Evolutionary conservation across 2,113 vertebrate genomes (phyloP).

Genomic region (Rhynchomys soricoides): DNA sequence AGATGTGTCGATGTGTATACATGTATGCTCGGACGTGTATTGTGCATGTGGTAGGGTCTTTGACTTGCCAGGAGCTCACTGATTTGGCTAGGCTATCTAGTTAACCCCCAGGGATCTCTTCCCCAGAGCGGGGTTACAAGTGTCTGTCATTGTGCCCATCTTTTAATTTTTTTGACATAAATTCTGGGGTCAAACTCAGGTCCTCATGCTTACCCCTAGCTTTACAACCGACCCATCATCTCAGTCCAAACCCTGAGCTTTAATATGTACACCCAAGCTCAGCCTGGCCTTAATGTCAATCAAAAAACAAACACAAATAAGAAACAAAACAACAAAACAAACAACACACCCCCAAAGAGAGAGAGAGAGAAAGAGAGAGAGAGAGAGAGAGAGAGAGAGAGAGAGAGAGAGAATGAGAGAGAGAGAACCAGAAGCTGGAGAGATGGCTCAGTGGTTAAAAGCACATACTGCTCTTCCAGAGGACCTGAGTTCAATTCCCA

Average conservation of each 20-base stretch:
- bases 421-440: background rate
- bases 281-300: background rate
- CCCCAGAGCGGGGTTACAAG: background rate
- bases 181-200: background rate
- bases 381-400: no score
- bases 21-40: background rate
- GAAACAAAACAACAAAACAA: background rate
- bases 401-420: no score
- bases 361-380: no score
- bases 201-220: background rate
- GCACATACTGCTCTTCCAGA: background rate
- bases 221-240: background rate
- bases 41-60: background rate
- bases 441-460: background rate
- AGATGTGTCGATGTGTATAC: no score
- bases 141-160: background rate
- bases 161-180: background rate
- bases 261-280: background rate
- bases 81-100: background rate
- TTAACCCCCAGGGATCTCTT: background rate
- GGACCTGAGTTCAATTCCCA: background rate
- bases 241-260: background rate
- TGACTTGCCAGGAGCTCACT: background rate
- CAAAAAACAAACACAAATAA: background rate
- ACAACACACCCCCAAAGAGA: no score